Evolutionary conservation across 1,140 invertebrate species (phyloP), one percentile per base, ranked within the genome.

Genomic region (Neodiprion fabricii): DNA sequence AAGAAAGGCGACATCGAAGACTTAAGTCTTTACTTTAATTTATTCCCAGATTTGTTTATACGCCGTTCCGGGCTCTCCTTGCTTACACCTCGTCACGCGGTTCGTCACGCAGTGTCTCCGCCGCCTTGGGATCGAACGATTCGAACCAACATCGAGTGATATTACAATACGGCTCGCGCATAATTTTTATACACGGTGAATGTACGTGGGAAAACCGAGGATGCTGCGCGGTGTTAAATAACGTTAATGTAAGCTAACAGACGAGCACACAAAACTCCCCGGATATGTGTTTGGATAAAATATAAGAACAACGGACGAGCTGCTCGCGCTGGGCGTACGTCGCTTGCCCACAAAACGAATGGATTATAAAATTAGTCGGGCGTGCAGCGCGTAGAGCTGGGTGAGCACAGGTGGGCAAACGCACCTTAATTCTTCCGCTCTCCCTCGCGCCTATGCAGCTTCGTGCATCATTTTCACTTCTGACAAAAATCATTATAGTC

Each of bases 181-280:
- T 65, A 14, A 14, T 65, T 14, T 65, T 65, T 65, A 14, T 17
- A 65, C 17, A 14, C 61, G 61, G 40, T 40, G 28, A 23, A 11
- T 11, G 21, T 69, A 69, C 67, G 67, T 69, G 67, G 67, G 67
- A 69, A 69, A 40, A 1, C 67, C 12, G 21, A 47, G 12, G 11
- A 21, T 11, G 21, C 61, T 14, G n/a, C n/a, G 12, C 23, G 67
- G 67, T 69, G 67, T 69, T 69, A 69, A 69, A 69, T 28, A 69
- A 69, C 67, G 67, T 69, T 69, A 69, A 69, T 69, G 67, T 21
- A 69, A 69, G 67, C 67, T 69, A 69, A 69, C 67, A 47, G 14
- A 23, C 40, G 40, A 69, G 40, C 40, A 69, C 67, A 69, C 67
- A 69, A 21, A 47, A 14, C 12, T 17, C 67, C 3, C 17, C 67